These are phyloP conservation scores for Opisthograptis luteolata DNA, from an alignment of 2,888 invertebrate genomes.

Conservation along the genomic window DNA sequence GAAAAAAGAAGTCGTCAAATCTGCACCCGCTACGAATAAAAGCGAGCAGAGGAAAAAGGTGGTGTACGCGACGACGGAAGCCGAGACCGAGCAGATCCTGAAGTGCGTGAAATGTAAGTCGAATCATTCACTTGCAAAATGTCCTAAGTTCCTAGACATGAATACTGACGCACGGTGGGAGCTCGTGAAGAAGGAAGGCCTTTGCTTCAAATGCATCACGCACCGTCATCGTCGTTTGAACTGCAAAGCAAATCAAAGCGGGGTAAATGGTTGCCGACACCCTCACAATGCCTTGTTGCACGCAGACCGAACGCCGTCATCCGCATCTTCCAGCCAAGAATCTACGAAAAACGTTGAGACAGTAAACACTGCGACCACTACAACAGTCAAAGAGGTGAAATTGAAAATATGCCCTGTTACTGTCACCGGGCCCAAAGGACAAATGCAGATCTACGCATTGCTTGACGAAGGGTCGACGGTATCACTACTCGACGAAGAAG, in stretches of 20 bases:
- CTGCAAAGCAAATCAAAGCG: neutral
- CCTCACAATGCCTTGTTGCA: neutral
- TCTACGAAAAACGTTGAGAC: neutral
- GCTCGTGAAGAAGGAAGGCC: too few relatives aligned
- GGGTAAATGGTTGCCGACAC: neutral
- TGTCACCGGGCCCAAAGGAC: neutral
- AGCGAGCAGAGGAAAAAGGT: neutral
- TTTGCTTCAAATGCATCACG: neutral
- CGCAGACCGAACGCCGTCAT: too few relatives aligned
- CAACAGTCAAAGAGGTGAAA: neutral
- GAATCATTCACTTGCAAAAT: too few relatives aligned
- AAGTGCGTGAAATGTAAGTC: too few relatives aligned
- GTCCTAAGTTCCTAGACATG: neutral
- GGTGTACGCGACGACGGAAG: too few relatives aligned
- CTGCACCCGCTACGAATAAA: neutral
- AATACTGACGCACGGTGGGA: too few relatives aligned
- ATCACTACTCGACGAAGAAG: neutral
- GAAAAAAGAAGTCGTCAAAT: neutral
- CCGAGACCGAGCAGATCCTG: too few relatives aligned
- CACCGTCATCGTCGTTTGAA: neutral
- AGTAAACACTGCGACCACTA: neutral
- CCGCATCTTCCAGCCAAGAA: too few relatives aligned
- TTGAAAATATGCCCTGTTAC: constrained; percentile 1
- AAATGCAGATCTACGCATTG: neutral
- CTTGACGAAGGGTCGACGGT: too few relatives aligned